Evolutionary conservation across 2,888 invertebrate genomes (phyloP).

Genomic region (Cheilosia pagana): DNA sequence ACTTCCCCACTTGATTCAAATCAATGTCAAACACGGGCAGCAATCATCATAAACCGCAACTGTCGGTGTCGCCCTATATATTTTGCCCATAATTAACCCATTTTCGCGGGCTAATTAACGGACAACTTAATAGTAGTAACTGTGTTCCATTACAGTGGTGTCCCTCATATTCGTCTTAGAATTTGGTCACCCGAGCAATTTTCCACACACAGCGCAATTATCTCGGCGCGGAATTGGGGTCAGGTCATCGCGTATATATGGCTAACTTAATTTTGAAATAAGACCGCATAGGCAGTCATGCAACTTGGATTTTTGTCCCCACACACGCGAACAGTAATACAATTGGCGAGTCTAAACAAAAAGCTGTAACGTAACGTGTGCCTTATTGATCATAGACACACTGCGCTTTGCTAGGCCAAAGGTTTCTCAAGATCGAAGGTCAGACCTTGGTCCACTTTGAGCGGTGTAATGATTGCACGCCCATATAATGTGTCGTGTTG

Average conservation of each 20-base stretch:
- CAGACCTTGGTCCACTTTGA: slow-evolving; percentile 50
- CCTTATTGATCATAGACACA: slow-evolving; percentile 24
- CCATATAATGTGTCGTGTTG: slow-evolving; percentile 43
- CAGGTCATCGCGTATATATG: slow-evolving; percentile 11
- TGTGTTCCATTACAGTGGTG: not conserved
- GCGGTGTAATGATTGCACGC: slow-evolving; percentile 12
- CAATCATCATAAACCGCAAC: not conserved
- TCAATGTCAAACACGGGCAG: too few species aligned
- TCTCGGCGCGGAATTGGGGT: slow-evolving; percentile 6
- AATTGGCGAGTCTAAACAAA: slow-evolving; percentile 1
- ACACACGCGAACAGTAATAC: not conserved
- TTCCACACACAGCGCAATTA: slow-evolving; percentile 15
- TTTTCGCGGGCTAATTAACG: slow-evolving; percentile 10
- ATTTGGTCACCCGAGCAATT: slow-evolving; percentile 22
- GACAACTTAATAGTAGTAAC: slow-evolving; percentile 4
- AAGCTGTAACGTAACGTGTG: not conserved
- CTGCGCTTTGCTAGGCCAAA: slow-evolving; percentile 4
- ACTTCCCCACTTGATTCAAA: too few species aligned
- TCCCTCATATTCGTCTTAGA: slow-evolving; percentile 21
- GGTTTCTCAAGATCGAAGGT: slow-evolving; percentile 44
- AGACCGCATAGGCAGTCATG: too few species aligned
- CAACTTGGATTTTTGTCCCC: too few species aligned
- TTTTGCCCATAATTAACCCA: slow-evolving; percentile 15
- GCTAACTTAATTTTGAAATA: too few species aligned
- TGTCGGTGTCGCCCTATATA: slow-evolving; percentile 15